Evolutionary conservation across 2,888 invertebrate genomes (phyloP), one percentile per base, ranked within the genome.

Genomic region (Andrena dorsata): DNA sequence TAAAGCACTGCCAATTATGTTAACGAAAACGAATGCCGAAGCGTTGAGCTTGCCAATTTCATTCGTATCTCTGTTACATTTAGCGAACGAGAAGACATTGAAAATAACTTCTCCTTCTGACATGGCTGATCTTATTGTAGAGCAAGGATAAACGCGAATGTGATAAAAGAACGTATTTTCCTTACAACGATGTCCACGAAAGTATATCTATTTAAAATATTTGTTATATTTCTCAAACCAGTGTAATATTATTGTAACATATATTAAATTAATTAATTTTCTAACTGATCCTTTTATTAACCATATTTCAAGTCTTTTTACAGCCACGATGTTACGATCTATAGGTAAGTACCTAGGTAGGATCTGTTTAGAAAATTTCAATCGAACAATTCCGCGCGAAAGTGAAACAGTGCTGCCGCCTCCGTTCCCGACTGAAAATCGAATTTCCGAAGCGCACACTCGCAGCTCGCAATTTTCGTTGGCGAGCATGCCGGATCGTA

Each of bases 61-160:
- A 0, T 96, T 98, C 92, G 96, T 97, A 28, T 97, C 98, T 0
- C 94, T 98, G 23, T 94, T 98, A 6, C 98, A 98, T 94, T 94
- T 98, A 89, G 97, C 97, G 2, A 98, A 98, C 92, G 98, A 98
- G 92, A 96, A 96, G 89, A 96, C 95, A 53, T 93, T 97, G n/a
- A 53, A 75, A n/a, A 47, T 93, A 63, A 41, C 30, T 8, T 66
- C 88, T 0, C 5, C 70, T 2, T 23, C 80, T 2, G 88, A 91
- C 47, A 61, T 89, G 60, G 83, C 89, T 0, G 91, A 93, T 70
- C 73, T 93, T 16, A 71, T 80, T 26, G 70, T 93, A 68, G 26
- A 71, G 1, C 47, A 71, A 53, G 53, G 53, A 32, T 83, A 60
- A 79, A 73, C 53, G 13, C 60, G 47, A 8, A 73, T 60, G 13